Evolutionary conservation across 1,140 invertebrate species (phyloP).

Genomic region (Bacillus rossius): DNA sequence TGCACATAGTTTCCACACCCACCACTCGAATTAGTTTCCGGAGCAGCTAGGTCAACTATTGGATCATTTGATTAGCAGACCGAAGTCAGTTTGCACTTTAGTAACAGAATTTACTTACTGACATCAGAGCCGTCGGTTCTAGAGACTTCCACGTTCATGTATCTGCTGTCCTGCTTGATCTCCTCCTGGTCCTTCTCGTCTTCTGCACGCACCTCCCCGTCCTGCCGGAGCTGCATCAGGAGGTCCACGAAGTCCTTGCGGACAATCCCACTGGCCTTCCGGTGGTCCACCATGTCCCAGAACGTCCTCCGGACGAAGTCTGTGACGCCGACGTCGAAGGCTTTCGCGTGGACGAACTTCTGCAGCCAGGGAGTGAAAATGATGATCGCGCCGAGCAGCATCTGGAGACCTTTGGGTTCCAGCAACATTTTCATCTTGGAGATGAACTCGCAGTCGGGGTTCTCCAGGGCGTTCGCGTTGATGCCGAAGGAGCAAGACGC

Average conservation of each 20-base stretch:
- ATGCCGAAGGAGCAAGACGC: conserved; percentile 34
- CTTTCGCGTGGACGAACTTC: conserved; percentile 20
- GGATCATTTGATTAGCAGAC: no score
- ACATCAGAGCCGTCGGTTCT: no score
- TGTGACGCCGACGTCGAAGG: conserved; percentile 13
- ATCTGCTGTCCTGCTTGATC: no score
- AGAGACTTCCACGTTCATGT: no score
- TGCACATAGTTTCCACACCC: no score
- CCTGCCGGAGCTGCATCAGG: conserved; percentile 9
- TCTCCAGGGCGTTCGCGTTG: conserved; percentile 27
- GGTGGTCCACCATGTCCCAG: conserved; percentile 15
- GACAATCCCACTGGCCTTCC: conserved; percentile 29
- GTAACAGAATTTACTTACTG: no score
- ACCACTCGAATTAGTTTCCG: no score
- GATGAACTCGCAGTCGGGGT: conserved; percentile 32
- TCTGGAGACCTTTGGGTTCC: conserved; percentile 22
- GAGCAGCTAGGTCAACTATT: no score
- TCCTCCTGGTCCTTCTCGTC: background rate
- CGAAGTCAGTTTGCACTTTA: no score
- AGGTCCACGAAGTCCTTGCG: conserved; percentile 21
- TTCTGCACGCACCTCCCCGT: background rate
- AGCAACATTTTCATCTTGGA: conserved; percentile 30
- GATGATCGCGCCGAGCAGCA: conserved; percentile 20
- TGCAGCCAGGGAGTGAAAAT: conserved; percentile 25
- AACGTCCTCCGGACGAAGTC: conserved; percentile 27